A percentile compares a stretch with the other conserved stretches of the same genome.
phyloP scores from a whole-genome alignment of 2,797 vertebrate genomes.

The Ficedula albicollis region DNA sequence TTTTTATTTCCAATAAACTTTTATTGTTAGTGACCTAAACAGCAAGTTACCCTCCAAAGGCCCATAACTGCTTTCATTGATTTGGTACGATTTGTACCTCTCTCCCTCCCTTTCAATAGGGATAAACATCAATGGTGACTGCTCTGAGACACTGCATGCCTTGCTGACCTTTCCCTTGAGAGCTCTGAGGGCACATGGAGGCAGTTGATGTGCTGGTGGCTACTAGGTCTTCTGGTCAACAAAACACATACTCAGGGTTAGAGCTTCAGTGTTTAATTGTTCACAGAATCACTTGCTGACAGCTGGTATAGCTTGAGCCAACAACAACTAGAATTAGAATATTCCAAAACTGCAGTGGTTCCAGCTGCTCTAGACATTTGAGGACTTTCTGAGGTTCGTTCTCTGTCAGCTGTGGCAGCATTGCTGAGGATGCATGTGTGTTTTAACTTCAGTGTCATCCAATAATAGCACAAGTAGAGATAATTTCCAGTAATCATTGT shows the following conservation, averaged over 20 bases:
- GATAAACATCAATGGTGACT: not conserved
- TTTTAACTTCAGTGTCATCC: not conserved
- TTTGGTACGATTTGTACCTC: not conserved
- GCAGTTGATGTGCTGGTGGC: not conserved
- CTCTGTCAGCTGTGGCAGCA: not conserved
- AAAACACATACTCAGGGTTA: not conserved
- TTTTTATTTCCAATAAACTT: not conserved
- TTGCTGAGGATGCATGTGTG: not conserved
- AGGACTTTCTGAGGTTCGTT: not conserved
- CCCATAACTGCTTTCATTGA: not conserved
- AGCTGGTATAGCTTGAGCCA: not conserved
- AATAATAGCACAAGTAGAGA: not conserved
- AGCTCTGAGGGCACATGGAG: not conserved
- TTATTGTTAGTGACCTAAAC: not conserved
- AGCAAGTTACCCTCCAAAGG: not conserved
- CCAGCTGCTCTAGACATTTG: not conserved
- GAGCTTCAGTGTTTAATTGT: not conserved
- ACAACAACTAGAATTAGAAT: not conserved
- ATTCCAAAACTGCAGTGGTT: not conserved
- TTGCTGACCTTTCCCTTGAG: not conserved
- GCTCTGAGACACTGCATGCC: not conserved
- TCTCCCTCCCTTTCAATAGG: not conserved
- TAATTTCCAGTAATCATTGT: slow-evolving; percentile 22
- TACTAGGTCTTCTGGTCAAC: not conserved
- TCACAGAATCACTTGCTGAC: not conserved